Conservation (phyloP, 2,113 vertebrate genomes). For the Thalassoma bifasciatum region DNA sequence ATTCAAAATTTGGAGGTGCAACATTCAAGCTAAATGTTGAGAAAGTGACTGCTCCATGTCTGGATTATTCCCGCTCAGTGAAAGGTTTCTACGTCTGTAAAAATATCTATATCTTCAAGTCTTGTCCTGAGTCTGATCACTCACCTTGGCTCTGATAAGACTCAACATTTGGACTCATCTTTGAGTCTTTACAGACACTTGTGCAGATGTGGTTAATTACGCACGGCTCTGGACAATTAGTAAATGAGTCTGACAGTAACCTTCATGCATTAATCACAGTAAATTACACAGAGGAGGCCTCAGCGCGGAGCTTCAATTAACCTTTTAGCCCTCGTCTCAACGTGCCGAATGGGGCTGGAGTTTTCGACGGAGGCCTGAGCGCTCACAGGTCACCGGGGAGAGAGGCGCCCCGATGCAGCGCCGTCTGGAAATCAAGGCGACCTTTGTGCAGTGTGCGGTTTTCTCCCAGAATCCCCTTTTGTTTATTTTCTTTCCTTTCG, state of each 20-base stretch:
- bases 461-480: conserved; percentile 41
- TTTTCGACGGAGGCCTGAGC: conserved; percentile 62
- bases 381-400: conserved; percentile 63
- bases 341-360: conserved; percentile 69
- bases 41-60: background rate
- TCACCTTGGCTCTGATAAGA: background rate
- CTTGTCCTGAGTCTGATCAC: too few relatives aligned
- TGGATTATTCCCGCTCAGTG: too few relatives aligned
- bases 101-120: too few relatives aligned
- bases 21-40: background rate
- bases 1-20: too few relatives aligned
- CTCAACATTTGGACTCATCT: conserved; percentile 14
- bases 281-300: conserved; percentile 83
- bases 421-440: conserved; percentile 72
- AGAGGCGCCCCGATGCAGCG: conserved; percentile 48
- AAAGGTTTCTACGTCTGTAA: background rate
- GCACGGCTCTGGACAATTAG: conserved; percentile 77
- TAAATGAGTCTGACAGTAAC: conserved; percentile 82
- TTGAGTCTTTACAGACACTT: conserved; percentile 55
- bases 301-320: conserved; percentile 84
- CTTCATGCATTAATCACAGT: conserved; percentile 84
- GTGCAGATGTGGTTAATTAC: conserved; percentile 81
- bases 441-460: conserved; percentile 64
- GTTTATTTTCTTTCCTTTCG: conserved; percentile 71
- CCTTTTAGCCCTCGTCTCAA: conserved; percentile 79